Base-by-base conservation (phyloP, 2,113 vertebrate genomes). In the Cisticola juncidis region DNA sequence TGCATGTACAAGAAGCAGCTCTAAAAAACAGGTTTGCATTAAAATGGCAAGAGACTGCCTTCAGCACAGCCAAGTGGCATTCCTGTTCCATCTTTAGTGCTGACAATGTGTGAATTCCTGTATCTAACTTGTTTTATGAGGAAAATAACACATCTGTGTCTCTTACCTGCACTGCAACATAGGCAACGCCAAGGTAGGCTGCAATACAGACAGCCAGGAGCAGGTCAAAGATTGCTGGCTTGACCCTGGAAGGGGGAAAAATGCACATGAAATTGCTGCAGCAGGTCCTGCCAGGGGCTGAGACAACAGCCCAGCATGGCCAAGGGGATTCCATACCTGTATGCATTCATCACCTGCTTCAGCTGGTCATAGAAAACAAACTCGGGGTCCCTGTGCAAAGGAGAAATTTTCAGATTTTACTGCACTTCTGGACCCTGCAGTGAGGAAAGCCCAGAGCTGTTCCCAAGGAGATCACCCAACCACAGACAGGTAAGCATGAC, bases 321-420 rank as follows among this genome's bases (percentile, higher is more conserved):
- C 66, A 70, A 26, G 12, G 53, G 23, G 50, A 36, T 26, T n/a
- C 48, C 91, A 79, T 96, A 99, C 99, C 99, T 99, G 97, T 99
- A 99, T 2, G 99, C 99, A 4, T 99, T 99, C 99, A 99, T 99
- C 19, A 99, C 99, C 97, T 99, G 99, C 95, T 99, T 99, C 82
- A 99, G 97, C 98, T 99, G 99, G 97, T 99, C 99, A 9, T 99
- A 99, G 97, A 99, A 99, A 61, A 99, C 99, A 97, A 99, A 99
- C 97, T 99, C 99, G 1, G 99, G 99, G 95, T 99, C 99, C 91
- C 99, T 99, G 97, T 20, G 61, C 15, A 88, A 81, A 97, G 81
- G 86, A 51, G 86, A 45, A 62, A 68, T 4, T 35, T 53, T 96
- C 90, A 97, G 92, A n/a, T 44, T 53, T 25, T 42, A 19, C 9